These are phyloP conservation scores for Actinostola sp. DNA, from an alignment of 92 coral and sea anemone species.

Conservation along the genomic window DNA sequence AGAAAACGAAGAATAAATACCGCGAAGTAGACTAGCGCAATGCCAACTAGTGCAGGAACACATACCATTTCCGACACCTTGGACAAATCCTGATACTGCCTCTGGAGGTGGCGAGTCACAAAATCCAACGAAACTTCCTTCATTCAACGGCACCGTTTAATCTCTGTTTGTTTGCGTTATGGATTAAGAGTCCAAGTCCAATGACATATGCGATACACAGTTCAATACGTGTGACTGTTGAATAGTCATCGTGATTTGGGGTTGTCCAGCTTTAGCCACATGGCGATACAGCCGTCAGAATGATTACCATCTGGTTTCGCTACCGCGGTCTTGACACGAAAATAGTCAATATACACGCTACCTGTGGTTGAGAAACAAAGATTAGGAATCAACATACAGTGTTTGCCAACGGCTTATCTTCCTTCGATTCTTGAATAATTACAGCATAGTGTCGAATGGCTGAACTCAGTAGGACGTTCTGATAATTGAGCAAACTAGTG, in stretches of 20 bases:
- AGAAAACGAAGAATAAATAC: conserved; percentile 40
- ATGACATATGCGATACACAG: no score
- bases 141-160: conserved; percentile 1
- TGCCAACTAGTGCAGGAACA: conserved; percentile 37
- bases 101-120: conserved; percentile 10
- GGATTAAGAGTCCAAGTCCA: no score
- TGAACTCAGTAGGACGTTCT: neutral
- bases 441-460: neutral
- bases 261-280: no score
- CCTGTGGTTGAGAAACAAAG: conserved; percentile 19
- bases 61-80: conserved; percentile 34
- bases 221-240: no score
- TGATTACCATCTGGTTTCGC: conserved; percentile 9
- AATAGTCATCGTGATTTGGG: no score
- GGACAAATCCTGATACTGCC: conserved; percentile 4
- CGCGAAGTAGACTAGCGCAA: conserved; percentile 25
- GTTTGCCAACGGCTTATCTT: conserved; percentile 17
- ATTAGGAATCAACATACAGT: neutral
- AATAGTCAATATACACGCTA: conserved; percentile 7
- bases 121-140: conserved; percentile 15
- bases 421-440: neutral
- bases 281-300: neutral
- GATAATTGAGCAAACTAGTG: conserved; percentile 1
- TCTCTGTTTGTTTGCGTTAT: neutral
- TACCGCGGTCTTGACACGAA: conserved; percentile 12